Conservation (phyloP, 1,140 invertebrate genomes). For the Lucilia cuprina region DNA sequence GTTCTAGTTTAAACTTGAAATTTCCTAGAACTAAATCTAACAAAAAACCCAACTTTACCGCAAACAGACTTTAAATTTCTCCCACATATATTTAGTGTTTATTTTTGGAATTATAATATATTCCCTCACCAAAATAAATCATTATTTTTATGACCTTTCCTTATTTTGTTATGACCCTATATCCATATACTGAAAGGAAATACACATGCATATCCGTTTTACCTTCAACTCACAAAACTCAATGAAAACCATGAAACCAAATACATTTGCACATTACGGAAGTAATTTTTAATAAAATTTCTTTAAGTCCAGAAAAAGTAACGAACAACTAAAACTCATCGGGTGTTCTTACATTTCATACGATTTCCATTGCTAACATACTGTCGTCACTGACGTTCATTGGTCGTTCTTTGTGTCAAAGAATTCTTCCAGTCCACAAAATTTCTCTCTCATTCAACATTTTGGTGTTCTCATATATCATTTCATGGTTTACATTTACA, state of each 20-base stretch:
- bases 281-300: slow-evolving; percentile 25
- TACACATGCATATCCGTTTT: slow-evolving; percentile 16
- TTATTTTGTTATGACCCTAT: too few relatives aligned
- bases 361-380: too few relatives aligned
- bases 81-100: too few relatives aligned
- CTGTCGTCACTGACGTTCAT: neutral
- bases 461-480: slow-evolving; percentile 26
- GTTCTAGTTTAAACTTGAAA: too few relatives aligned
- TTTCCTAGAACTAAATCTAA: too few relatives aligned
- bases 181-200: slow-evolving; percentile 1
- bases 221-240: neutral
- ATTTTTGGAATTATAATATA: too few relatives aligned
- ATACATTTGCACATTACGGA: slow-evolving; percentile 8
- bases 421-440: neutral
- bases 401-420: neutral
- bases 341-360: slow-evolving; percentile 19
- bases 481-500: neutral
- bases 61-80: too few relatives aligned
- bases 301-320: neutral
- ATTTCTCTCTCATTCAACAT: neutral
- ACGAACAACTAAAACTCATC: neutral
- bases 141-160: too few relatives aligned
- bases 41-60: too few relatives aligned
- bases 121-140: too few relatives aligned
- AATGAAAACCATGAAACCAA: neutral